Evolutionary conservation across 2,888 invertebrate genomes (phyloP).

Genomic region (Rhagonycha lutea): DNA sequence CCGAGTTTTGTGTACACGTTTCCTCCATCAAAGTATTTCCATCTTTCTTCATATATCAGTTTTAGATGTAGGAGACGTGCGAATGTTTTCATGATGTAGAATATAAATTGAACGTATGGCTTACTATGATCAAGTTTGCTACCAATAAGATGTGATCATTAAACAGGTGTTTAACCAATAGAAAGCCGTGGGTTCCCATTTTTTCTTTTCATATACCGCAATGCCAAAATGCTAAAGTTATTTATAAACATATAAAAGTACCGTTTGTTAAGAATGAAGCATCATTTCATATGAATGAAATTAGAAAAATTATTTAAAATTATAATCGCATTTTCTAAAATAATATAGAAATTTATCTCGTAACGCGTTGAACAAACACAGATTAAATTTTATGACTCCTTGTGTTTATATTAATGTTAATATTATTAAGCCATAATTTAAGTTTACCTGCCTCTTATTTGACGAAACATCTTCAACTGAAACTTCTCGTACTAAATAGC

Average conservation of each 20-base stretch:
- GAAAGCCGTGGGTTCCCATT: constrained; percentile 10
- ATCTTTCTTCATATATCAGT: not conserved
- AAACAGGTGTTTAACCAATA: constrained; percentile 33
- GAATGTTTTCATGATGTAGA: constrained; percentile 29
- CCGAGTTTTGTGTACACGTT: not conserved
- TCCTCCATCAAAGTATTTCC: not conserved
- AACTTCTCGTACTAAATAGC: too few relatives aligned
- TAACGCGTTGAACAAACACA: not conserved
- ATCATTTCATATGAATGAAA: constrained; percentile 22
- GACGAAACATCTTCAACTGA: not conserved
- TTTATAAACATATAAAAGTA: constrained; percentile 22
- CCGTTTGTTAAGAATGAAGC: constrained; percentile 19
- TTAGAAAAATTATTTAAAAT: constrained; percentile 29
- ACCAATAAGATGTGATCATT: constrained; percentile 28
- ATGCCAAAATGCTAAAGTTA: constrained; percentile 18
- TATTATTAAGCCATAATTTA: too few relatives aligned
- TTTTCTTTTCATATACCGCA: constrained; percentile 23
- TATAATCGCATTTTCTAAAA: not conserved
- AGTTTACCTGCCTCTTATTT: not conserved
- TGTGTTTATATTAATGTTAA: not conserved
- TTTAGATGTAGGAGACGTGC: not conserved
- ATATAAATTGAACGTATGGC: constrained; percentile 27
- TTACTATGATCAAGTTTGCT: constrained; percentile 24
- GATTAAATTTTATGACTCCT: not conserved
- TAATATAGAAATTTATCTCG: not conserved